A percentile compares a stretch with the other conserved stretches of the same genome.
phyloP scores from a whole-genome alignment of 53 echinoderm and acorn worm species.

The Mesocentrotus franciscanus region DNA sequence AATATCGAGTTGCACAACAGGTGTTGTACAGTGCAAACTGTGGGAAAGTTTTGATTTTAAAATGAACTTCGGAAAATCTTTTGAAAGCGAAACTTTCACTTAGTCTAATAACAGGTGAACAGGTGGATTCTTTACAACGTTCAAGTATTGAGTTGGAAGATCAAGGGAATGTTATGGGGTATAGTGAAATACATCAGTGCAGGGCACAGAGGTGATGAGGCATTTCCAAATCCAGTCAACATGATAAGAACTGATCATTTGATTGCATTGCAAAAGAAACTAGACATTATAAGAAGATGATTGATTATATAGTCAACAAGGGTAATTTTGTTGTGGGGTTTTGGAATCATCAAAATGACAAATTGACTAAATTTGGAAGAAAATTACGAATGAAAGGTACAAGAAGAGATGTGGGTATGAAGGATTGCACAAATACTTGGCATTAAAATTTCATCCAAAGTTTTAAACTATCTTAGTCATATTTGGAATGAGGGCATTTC shows the following conservation, averaged over 20 bases:
- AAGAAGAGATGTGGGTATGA: no score
- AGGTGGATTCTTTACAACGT: conserved; percentile 28
- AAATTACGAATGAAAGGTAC: no score
- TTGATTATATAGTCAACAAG: no score
- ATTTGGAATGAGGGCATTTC: no score
- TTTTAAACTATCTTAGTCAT: no score
- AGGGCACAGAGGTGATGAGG: background rate
- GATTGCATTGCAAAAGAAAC: background rate
- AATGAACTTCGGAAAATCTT: conserved; percentile 2
- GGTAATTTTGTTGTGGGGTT: no score
- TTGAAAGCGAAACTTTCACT: conserved; percentile 21
- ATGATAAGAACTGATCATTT: background rate
- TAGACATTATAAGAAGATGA: background rate
- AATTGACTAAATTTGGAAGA: no score
- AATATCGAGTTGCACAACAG: conserved; percentile 14
- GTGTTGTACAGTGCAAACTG: background rate
- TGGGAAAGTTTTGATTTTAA: conserved; percentile 26
- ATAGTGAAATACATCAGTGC: background rate
- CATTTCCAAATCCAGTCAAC: background rate
- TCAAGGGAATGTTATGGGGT: background rate
- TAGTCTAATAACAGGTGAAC: conserved; percentile 30
- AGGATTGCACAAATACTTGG: no score
- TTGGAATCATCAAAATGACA: no score
- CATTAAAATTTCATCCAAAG: no score
- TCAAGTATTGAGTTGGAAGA: conserved; percentile 2